These are phyloP conservation scores for Clavelina lepadiformis DNA, from an alignment of 23 tunicate species.

Conservation along the genomic window DNA sequence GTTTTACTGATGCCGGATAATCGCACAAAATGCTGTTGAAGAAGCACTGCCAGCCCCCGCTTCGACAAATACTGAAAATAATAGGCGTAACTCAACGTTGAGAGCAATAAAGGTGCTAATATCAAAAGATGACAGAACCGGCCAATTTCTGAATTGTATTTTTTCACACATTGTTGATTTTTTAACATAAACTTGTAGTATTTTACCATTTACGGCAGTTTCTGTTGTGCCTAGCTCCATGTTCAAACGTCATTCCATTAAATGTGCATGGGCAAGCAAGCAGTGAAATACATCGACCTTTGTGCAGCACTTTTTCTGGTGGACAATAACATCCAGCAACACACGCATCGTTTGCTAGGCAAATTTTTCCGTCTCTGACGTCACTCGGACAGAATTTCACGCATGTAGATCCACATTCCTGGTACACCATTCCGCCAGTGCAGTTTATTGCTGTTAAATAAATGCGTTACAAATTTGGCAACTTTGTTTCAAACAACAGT, in stretches of 20 bases:
- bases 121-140: no score
- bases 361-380: conserved; percentile 37
- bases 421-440: conserved; percentile 39
- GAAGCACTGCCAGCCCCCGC: conserved; percentile 74
- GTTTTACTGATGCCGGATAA: conserved; percentile 67
- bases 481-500: no score
- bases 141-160: no score
- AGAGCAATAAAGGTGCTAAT: no score
- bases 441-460: conserved; percentile 56
- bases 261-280: conserved; percentile 66
- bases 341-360: conserved; percentile 52
- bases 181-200: no score
- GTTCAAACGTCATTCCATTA: conserved; percentile 38
- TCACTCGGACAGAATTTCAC: conserved; percentile 67
- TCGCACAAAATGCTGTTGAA: conserved; percentile 77
- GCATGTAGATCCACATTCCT: conserved; percentile 82
- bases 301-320: conserved; percentile 42
- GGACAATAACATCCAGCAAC: conserved; percentile 91
- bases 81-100: no score
- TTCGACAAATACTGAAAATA: conserved; percentile 47
- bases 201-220: conserved; percentile 84
- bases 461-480: no score
- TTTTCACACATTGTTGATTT: no score
- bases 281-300: conserved; percentile 51
- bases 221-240: conserved; percentile 43